Evolutionary conservation across 2,797 vertebrate species (phyloP), one percentile per base, ranked within the genome.

Genomic region (Morus bassanus): DNA sequence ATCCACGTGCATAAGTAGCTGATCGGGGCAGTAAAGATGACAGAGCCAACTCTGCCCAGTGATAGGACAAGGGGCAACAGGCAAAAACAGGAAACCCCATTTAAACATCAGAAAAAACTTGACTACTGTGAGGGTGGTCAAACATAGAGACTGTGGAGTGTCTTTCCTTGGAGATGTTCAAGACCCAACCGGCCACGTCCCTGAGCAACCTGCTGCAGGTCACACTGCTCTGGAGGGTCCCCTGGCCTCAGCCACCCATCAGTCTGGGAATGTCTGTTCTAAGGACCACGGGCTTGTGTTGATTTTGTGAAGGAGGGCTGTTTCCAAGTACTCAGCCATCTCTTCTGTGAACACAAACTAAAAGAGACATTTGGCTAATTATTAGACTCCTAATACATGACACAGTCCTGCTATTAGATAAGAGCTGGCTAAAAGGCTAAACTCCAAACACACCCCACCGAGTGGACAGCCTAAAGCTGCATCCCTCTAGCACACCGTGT

Each of bases 131-230:
- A 67, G 18, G 17, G 41, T 7, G 18, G 33, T 51, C 2, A 0
- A 35, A 67, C 7, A 35, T 43, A 43, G 31, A 73, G 25, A 28
- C 18, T 43, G 70, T 39, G 48, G 48, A 46, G 17, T 22, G 39
- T 72, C 35, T 51, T 48, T n/a, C 37, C 9, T 57, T 3, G 0
- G 39, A 43, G 50, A 61, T 21, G 33, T 46, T 54, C 1, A 0
- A 50, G 54, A 77, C 9, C 30, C 2, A 1, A 35, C 11, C 0
- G 0, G 21, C 37, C 30, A 13, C 0, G 1, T 23, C 35, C 51
- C 28, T 24, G 46, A 35, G 74, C 18, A 70, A 60, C 18, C 19
- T 10, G 9, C 50, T 48, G 39, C 45, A 65, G 61, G 48, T 61
- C 30, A 46, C 31, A 17, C n/a, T 46, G 43, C 43, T 35, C 59